These are phyloP conservation scores for Doryteuthis pealeii DNA, from an alignment of 1,140 invertebrate species.

Conservation along the genomic window DNA sequence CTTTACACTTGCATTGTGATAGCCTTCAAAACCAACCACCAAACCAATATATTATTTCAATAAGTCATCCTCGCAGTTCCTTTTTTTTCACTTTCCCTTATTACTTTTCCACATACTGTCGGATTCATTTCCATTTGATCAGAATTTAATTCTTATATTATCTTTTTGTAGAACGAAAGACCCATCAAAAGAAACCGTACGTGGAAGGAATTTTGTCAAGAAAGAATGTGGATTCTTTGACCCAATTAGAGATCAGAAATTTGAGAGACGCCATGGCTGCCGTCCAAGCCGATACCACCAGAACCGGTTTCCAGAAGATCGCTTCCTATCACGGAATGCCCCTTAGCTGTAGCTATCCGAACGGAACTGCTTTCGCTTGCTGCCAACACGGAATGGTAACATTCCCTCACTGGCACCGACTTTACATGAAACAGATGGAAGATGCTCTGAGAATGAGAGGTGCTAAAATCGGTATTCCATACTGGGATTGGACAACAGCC, in stretches of 20 bases:
- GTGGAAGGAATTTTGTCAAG: not conserved
- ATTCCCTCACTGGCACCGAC: constrained; percentile 34
- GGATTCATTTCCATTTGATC: too few relatives aligned
- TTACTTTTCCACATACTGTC: too few relatives aligned
- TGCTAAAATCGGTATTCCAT: constrained; percentile 10
- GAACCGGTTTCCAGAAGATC: constrained; percentile 29
- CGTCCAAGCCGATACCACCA: constrained; percentile 18
- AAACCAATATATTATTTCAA: too few relatives aligned
- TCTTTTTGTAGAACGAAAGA: too few relatives aligned
- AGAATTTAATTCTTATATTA: too few relatives aligned
- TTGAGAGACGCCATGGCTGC: constrained; percentile 14
- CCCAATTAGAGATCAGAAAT: not conserved
- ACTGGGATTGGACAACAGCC: constrained; percentile 17
- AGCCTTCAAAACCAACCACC: too few relatives aligned
- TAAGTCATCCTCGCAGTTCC: too few relatives aligned
- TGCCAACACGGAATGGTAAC: constrained; percentile 30
- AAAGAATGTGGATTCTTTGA: constrained; percentile 18
- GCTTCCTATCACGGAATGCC: constrained; percentile 32
- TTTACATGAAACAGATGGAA: constrained; percentile 21
- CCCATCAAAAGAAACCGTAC: too few relatives aligned
- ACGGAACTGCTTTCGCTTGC: constrained; percentile 19
- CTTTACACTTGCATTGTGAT: too few relatives aligned
- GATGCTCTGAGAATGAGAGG: not conserved
- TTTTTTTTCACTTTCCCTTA: too few relatives aligned
- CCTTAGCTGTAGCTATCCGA: constrained; percentile 11